These are phyloP conservation scores for Danio albolineatus DNA, from an alignment of 2,797 vertebrate genomes.

Conservation along the genomic window DNA sequence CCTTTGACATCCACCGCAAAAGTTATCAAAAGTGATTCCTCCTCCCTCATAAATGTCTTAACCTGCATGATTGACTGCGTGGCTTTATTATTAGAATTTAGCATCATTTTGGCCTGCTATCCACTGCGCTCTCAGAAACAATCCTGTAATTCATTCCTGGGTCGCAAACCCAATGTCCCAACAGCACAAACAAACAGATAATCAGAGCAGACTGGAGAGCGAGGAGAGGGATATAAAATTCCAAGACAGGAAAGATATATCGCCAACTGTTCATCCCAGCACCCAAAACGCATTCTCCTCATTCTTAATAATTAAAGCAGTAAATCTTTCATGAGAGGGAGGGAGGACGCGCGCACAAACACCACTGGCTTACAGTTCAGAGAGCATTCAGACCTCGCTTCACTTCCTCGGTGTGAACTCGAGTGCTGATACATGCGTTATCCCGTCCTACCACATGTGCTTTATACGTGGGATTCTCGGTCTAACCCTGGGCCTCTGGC, in stretches of 20 bases:
- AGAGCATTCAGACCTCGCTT: constrained; percentile 33
- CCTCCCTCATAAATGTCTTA: background rate
- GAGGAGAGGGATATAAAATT: constrained; percentile 19
- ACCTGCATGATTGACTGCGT: background rate
- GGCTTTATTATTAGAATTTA: constrained; percentile 11
- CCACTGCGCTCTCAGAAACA: background rate
- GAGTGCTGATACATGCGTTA: constrained; percentile 62
- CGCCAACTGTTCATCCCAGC: constrained; percentile 8
- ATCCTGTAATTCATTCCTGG: constrained; percentile 15
- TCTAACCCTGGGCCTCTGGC: constrained; percentile 70
- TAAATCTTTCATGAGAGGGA: constrained; percentile 54
- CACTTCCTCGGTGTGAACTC: constrained; percentile 23
- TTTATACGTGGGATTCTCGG: constrained; percentile 71
- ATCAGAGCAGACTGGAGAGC: constrained; percentile 13
- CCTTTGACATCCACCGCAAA: constrained; percentile 5
- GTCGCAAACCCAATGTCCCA: constrained; percentile 4
- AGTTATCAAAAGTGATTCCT: background rate
- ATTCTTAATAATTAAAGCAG: constrained; percentile 53
- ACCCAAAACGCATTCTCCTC: constrained; percentile 33
- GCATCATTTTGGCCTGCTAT: constrained; percentile 5
- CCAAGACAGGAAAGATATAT: constrained; percentile 30
- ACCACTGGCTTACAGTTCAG: constrained; percentile 32
- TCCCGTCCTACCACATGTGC: constrained; percentile 68
- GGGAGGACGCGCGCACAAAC: constrained; percentile 14
- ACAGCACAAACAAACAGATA: constrained; percentile 59